These are phyloP conservation scores for Aphidius ervi DNA, from an alignment of 1,140 invertebrate species.

Conservation along the genomic window DNA sequence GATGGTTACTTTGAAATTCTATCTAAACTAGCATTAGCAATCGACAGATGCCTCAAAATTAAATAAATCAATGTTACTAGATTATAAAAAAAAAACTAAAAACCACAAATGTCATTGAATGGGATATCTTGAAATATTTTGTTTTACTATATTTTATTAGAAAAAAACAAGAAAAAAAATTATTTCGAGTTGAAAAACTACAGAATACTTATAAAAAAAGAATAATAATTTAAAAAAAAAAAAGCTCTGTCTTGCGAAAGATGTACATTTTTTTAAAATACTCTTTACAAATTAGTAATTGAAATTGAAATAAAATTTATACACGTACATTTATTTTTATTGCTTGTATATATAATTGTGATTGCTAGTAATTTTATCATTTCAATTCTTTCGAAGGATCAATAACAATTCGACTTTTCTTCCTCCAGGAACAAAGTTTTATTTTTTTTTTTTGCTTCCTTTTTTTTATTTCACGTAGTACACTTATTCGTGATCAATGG, in stretches of 20 bases:
- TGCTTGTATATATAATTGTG: neutral
- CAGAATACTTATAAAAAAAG: no score
- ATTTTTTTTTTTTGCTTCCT: slow-evolving; percentile 5
- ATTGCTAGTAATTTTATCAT: slow-evolving; percentile 10
- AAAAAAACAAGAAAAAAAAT: no score
- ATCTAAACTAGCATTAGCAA: neutral
- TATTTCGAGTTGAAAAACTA: no score
- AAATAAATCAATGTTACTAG: neutral
- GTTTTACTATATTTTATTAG: no score
- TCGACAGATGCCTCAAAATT: slow-evolving; percentile 8
- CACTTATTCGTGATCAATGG: slow-evolving; percentile 23
- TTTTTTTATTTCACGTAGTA: neutral
- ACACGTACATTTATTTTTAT: neutral
- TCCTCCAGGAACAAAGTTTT: slow-evolving; percentile 1
- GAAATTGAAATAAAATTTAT: neutral
- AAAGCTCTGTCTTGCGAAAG: no score
- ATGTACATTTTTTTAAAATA: no score
- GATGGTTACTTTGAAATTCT: no score
- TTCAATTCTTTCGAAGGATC: slow-evolving; percentile 4
- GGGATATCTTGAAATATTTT: neutral
- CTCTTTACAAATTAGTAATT: no score
- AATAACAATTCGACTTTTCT: slow-evolving; percentile 13
- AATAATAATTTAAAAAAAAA: no score
- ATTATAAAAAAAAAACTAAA: neutral
- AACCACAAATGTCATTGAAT: neutral